Evolutionary conservation across 2,113 vertebrate species (phyloP), one percentile per base, ranked within the genome.

Genomic region (Clarias batrachus): DNA sequence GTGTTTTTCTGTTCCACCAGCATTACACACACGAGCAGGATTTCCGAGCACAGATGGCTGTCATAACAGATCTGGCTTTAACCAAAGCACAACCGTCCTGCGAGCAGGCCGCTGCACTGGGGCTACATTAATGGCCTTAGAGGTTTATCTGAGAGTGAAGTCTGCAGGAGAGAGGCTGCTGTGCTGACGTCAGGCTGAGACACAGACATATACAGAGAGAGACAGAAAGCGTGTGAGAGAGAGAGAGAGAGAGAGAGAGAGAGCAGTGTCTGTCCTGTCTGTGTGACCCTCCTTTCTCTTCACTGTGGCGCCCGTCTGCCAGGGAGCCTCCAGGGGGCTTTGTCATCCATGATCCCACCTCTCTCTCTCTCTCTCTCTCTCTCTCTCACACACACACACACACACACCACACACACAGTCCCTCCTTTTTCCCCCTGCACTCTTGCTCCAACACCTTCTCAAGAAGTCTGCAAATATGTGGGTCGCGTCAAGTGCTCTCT

Each of bases 391-490:
- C 87, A 91, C 87, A 66, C 77, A 30, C 66, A 89, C 86, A 88
- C 48, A 60, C 54, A 84, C 60, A 81, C n/a, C 66, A 89, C 86
- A 88, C 48, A 60, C 54, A 84, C 60, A 81, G 81, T 60, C 54
- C 83, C 37, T 66, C 12, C 59, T 4, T 52, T 54, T 68, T 8
- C 7, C 48, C 59, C 68, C 60, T 60, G 27, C 37, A 56, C 65
- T 27, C 54, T 73, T 54, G 7, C 88, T 81, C 78, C 62, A 74
- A 48, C 86, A 63, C 86, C 60, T 81, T 79, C 41, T 87, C 25
- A 79, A 77, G 62, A 37, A 65, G n/a, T 27, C 79, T 86, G 48
- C 85, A 84, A 76, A 78, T 88, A 88, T 88, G 62, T 90, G 87
- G 84, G 87, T 88, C 87, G 82, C 79, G 76, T 83, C 66, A n/a